Conservation (phyloP, 1,140 invertebrate species). For the Rhynchophorus ferrugineus region DNA sequence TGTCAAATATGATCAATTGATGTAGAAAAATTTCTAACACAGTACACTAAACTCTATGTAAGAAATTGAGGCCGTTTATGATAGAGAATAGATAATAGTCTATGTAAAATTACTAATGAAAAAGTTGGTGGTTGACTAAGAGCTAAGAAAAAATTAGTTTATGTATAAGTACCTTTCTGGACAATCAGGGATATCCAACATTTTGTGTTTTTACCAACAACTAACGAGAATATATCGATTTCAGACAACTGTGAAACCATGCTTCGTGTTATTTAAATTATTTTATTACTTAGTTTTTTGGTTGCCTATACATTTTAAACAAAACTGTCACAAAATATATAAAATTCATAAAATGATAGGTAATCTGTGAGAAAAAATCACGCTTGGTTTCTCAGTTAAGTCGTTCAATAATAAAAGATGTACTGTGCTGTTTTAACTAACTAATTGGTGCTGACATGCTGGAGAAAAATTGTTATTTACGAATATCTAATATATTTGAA, state of each 20-base stretch:
- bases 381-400: constrained; percentile 12
- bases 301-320: too few species aligned
- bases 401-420: constrained; percentile 22
- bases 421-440: constrained; percentile 37
- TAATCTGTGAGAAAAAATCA: too few species aligned
- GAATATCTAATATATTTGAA: background rate
- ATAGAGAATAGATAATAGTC: background rate
- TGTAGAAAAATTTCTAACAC: background rate
- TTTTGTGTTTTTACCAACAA: constrained; percentile 11
- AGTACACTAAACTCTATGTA: constrained; percentile 7
- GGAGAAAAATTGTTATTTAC: constrained; percentile 14
- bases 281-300: too few species aligned
- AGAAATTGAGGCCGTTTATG: background rate
- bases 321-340: too few species aligned
- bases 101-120: constrained; percentile 4
- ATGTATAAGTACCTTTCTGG: constrained; percentile 16
- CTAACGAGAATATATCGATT: background rate
- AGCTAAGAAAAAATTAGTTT: constrained; percentile 9
- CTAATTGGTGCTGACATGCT: constrained; percentile 40
- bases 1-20: background rate
- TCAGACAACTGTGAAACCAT: constrained; percentile 5
- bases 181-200: constrained; percentile 18
- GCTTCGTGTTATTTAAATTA: too few species aligned
- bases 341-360: too few species aligned
- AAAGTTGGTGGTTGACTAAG: constrained; percentile 5